Conservation (phyloP, 2,888 invertebrate genomes). For the Desoria tigrina region DNA sequence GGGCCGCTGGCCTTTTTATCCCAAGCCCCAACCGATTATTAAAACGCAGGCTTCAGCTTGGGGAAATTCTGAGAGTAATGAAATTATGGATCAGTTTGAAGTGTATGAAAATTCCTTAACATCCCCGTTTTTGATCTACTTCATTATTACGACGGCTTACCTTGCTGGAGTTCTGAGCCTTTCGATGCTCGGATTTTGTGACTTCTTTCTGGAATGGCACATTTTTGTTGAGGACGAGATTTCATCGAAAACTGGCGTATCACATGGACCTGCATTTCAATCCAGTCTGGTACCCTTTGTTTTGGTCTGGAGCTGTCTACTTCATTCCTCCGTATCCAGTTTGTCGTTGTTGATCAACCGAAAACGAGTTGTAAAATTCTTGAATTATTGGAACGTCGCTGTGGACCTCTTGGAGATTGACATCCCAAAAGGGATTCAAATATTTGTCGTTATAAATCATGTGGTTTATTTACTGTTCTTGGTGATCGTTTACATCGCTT, state of each 20-base stretch:
- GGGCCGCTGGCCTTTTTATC: constrained; percentile 45
- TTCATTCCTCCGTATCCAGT: constrained; percentile 44
- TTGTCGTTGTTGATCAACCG: constrained; percentile 37
- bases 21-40: neutral
- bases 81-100: neutral
- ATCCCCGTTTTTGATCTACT: constrained; percentile 43
- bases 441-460: constrained; percentile 41
- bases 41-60: neutral
- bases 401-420: constrained; percentile 36
- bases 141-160: constrained; percentile 33
- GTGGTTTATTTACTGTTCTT: constrained; percentile 41
- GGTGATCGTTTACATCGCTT: constrained; percentile 33
- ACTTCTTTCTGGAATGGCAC: constrained; percentile 44
- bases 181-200: constrained; percentile 44
- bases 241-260: too few species aligned
- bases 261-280: constrained; percentile 32
- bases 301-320: constrained; percentile 50
- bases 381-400: constrained; percentile 49
- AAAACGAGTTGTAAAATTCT: constrained; percentile 35
- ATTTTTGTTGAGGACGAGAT: too few species aligned
- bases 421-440: constrained; percentile 28
- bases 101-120: constrained; percentile 15
- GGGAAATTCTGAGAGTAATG: neutral
- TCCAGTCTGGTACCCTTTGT: constrained; percentile 50
- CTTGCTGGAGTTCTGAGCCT: constrained; percentile 35